Percentiles rank a stretch among this genome's conserved stretches.
These are phyloP conservation scores for Falco novaeseelandiae DNA, from an alignment of 2,797 vertebrate genomes.

Conservation along the genomic window DNA sequence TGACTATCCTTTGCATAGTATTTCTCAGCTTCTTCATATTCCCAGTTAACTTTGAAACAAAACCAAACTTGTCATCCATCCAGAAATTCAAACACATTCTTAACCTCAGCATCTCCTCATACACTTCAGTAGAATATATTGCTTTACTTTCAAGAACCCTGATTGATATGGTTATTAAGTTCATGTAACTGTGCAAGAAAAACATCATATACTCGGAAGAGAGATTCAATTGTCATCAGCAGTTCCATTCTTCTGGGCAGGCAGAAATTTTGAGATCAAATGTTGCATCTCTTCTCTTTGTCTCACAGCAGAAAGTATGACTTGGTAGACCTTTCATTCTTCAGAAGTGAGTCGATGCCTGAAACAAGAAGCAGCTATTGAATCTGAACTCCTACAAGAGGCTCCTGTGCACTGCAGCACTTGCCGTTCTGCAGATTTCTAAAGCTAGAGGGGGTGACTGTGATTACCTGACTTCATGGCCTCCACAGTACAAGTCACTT, in stretches of 20 bases:
- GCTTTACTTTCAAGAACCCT: conserved; percentile 61
- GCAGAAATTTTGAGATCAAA: conserved; percentile 67
- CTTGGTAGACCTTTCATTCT: conserved; percentile 51
- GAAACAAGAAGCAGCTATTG: conserved; percentile 17
- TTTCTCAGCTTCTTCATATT: conserved; percentile 39
- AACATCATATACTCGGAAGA: conserved; percentile 43
- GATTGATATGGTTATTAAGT: conserved; percentile 71
- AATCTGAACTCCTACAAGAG: conserved; percentile 12
- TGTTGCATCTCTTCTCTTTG: conserved; percentile 48
- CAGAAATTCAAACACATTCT: conserved; percentile 62
- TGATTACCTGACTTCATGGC: background rate
- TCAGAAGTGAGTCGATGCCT: conserved; percentile 10
- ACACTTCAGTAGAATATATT: conserved; percentile 51
- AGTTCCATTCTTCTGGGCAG: conserved; percentile 36
- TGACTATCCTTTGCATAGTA: conserved; percentile 13
- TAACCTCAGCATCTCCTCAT: conserved; percentile 46
- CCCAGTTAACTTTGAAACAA: conserved; percentile 43
- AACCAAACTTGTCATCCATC: conserved; percentile 53
- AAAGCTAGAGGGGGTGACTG: background rate
- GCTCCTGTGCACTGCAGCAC: background rate
- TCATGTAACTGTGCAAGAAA: conserved; percentile 59
- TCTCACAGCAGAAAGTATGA: conserved; percentile 23
- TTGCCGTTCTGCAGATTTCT: background rate
- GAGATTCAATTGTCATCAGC: conserved; percentile 57
- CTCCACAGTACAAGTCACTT: background rate